phyloP scores from a whole-genome alignment of 2,797 vertebrate genomes.

The Leuciscus waleckii region DNA sequence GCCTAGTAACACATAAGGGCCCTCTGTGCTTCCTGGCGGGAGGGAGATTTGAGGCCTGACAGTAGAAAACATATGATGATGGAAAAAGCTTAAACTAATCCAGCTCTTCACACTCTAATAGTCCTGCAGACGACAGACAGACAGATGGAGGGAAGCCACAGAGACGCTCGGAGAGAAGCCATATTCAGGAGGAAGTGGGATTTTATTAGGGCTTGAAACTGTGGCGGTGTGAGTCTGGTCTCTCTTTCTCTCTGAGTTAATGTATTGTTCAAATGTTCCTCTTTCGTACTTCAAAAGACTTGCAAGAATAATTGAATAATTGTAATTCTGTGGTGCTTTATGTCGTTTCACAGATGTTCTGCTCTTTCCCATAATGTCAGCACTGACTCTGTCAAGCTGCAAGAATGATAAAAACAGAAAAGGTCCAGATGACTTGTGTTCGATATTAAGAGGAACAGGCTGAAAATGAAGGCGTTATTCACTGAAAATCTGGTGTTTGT shows the following conservation, averaged over 20 bases:
- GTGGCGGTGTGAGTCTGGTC: background rate
- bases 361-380: background rate
- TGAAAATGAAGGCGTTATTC: background rate
- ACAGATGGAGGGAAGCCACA: slow-evolving; percentile 16
- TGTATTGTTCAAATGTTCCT: background rate
- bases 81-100: slow-evolving; percentile 49
- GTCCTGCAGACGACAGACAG: slow-evolving; percentile 31
- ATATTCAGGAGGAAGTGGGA: background rate
- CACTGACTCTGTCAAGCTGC: background rate
- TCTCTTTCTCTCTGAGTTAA: background rate
- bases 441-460: background rate
- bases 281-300: background rate
- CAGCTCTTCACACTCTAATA: slow-evolving; percentile 44
- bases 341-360: background rate
- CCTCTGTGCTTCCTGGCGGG: slow-evolving; percentile 9
- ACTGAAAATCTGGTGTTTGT: background rate
- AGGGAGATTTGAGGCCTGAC: slow-evolving; percentile 38
- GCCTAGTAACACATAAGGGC: slow-evolving; percentile 49
- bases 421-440: background rate
- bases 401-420: background rate
- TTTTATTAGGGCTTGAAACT: slow-evolving; percentile 23
- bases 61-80: slow-evolving; percentile 50
- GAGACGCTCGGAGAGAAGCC: background rate
- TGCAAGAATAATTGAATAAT: background rate
- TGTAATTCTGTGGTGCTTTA: background rate